Percentiles rank a stretch among this genome's conserved stretches.
Evolutionary conservation across 2,113 vertebrate genomes (phyloP).

Genomic region (Oreochromis spilurus): DNA sequence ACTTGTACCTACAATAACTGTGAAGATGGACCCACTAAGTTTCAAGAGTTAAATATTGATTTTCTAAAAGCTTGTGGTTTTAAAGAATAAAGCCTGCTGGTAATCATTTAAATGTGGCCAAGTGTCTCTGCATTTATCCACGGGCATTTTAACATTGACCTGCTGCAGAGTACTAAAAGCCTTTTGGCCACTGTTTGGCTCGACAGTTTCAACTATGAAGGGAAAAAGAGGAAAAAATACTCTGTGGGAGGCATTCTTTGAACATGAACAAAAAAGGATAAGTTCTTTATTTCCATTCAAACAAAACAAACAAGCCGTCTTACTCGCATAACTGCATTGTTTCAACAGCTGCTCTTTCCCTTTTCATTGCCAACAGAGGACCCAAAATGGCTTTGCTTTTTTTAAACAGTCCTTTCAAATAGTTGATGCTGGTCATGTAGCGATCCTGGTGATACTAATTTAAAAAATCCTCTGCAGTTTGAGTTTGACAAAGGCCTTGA

Average conservation of each 20-base stretch:
- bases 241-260: background rate
- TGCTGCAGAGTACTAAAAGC: background rate
- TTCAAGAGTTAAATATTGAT: background rate
- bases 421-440: background rate
- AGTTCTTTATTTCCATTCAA: conserved; percentile 2
- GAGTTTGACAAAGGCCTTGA: background rate
- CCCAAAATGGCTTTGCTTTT: background rate
- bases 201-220: background rate
- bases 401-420: background rate
- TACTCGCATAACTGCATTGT: background rate
- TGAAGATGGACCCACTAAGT: background rate
- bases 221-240: background rate
- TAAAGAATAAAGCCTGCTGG: background rate
- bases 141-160: background rate
- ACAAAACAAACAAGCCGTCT: background rate
- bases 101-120: background rate
- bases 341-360: background rate
- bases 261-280: background rate
- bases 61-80: background rate
- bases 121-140: background rate
- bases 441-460: background rate
- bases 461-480: background rate
- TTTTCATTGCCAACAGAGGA: background rate
- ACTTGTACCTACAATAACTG: background rate
- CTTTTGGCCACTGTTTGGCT: background rate